A percentile compares a stretch with the other conserved stretches of the same genome.
These are phyloP conservation scores for Urosaurus nigricauda DNA, from an alignment of 2,797 vertebrate species.

Conservation along the genomic window DNA sequence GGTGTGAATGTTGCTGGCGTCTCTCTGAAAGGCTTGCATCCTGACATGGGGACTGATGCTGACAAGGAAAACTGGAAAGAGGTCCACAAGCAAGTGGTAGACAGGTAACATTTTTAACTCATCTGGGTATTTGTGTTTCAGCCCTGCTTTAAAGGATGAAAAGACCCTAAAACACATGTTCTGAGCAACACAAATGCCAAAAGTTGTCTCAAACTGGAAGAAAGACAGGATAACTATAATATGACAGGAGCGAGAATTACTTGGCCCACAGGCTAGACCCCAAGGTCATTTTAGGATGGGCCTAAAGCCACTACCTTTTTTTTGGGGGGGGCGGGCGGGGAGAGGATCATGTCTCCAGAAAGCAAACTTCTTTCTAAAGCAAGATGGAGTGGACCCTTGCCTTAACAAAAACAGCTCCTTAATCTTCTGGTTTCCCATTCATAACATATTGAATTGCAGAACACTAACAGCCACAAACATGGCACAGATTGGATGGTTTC, in stretches of 20 bases:
- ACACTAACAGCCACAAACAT: neutral
- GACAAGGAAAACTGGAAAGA: conserved; percentile 94
- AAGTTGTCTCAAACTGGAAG: no score
- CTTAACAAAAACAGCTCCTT: no score
- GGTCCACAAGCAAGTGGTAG: conserved; percentile 93
- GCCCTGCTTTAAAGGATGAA: neutral
- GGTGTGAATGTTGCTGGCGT: conserved; percentile 96
- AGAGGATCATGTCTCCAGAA: no score
- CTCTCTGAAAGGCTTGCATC: conserved; percentile 89
- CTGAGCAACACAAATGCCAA: neutral
- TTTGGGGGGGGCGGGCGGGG: no score
- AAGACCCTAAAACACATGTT: neutral
- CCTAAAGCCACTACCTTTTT: no score
- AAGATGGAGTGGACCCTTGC: no score
- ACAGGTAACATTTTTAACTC: conserved; percentile 84
- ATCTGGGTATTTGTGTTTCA: neutral
- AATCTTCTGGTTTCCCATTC: no score
- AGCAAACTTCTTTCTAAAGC: no score
- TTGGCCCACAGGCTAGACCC: no score
- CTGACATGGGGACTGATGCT: conserved; percentile 86
- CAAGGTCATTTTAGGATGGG: no score
- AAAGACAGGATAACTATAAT: no score
- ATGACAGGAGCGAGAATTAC: no score
- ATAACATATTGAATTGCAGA: neutral
- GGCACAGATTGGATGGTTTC: neutral